Evolutionary conservation across 37 sponge, comb jelly and placozoan genomes (phyloP).

Genomic region (Bolinopsis microptera): DNA sequence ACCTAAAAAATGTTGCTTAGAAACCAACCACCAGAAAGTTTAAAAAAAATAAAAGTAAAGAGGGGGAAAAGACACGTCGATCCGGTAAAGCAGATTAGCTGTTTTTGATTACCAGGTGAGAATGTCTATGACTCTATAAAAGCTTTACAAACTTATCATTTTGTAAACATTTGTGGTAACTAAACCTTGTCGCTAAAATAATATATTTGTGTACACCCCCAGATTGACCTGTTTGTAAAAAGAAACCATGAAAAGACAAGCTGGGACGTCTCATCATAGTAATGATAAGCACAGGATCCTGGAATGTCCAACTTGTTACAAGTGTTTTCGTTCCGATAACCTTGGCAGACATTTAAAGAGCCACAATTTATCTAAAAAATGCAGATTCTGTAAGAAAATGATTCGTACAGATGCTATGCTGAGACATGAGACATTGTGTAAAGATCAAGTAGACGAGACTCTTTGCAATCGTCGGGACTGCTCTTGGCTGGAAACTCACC

Average conservation of each 20-base stretch:
- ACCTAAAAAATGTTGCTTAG: too few species aligned
- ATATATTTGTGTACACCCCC: too few species aligned
- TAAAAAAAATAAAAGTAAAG: too few species aligned
- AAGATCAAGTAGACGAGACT: conserved; percentile 22
- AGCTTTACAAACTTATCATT: too few species aligned
- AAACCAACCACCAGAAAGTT: too few species aligned
- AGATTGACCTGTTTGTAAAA: too few species aligned
- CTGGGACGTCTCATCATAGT: background rate
- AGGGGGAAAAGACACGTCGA: too few species aligned
- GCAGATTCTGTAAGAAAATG: conserved; percentile 10
- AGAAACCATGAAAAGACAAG: background rate
- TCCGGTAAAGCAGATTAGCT: too few species aligned
- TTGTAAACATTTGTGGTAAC: too few species aligned
- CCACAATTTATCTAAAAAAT: background rate
- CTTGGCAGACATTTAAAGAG: background rate
- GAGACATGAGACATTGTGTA: background rate
- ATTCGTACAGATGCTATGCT: background rate
- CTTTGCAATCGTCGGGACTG: conserved; percentile 28
- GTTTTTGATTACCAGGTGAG: too few species aligned
- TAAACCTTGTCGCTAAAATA: too few species aligned
- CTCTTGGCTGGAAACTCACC: background rate
- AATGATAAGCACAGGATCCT: background rate
- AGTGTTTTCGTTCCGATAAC: background rate
- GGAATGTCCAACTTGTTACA: conserved; percentile 38
- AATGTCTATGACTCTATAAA: too few species aligned